Base-by-base conservation (phyloP, 2,113 vertebrate species). In the Calidris pugnax region DNA sequence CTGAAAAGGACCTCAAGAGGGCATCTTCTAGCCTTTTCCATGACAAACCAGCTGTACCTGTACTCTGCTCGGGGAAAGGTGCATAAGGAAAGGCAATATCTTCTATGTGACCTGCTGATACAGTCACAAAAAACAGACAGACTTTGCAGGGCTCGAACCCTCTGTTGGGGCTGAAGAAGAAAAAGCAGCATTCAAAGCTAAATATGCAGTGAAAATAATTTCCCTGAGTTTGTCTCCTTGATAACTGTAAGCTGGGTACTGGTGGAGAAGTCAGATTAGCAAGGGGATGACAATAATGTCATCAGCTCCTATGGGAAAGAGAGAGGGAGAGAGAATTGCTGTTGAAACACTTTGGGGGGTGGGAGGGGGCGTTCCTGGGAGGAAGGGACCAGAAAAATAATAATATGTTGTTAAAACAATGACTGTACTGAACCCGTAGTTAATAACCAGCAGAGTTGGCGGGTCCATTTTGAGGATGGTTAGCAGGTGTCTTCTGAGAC, bases 1-100 rank as follows among this genome's bases (percentile, higher is more conserved):
- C 95, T 95, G 89, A 60, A 89, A 96, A 96, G 95, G 57, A 95
- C 95, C 94, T 96, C 93, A 95, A 96, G 96, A 96, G 96, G 94
- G 93, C 94, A 96, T 97, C 89, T 97, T 93, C 81, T 73, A 95
- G 95, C 94, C 78, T 97, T 91, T 75, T 85, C 91, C 22, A 1
- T 76, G 85, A 76, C 77, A 93, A 72, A 78, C 56, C 74, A 35
- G 47, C 81, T 82, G 71, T 50, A 93, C 94, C 94, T 94, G 89
- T 45, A 12, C 53, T 72, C 39, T 0, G 19, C 48, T 11, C 59
- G 37, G 35, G 48, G 13, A 91, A 87, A 89, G 80, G 91, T 95
- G 57, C 37, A 9, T 50, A 43, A 63, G 48, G 47, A 94, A 56
- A 56, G 33, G 51, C 27, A 48, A 0, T 60, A 32, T 32, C 22